Evolutionary conservation across 1,140 invertebrate species (phyloP).

Genomic region (Solen grandis): DNA sequence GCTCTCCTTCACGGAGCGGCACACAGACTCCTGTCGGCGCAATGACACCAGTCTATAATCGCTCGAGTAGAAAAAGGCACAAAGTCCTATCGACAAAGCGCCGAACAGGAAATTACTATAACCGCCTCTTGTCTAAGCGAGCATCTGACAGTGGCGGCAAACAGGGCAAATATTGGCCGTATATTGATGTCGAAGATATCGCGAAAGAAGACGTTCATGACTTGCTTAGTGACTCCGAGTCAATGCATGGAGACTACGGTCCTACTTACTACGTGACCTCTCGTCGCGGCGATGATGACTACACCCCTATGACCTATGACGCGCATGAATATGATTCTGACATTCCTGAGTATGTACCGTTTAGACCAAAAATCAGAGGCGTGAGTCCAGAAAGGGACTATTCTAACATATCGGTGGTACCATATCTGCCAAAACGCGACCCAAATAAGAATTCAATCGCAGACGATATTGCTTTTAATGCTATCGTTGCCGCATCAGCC

Average conservation of each 20-base stretch:
- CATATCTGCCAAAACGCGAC: slow-evolving; percentile 37
- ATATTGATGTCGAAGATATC: slow-evolving; percentile 54
- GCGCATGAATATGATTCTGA: background rate
- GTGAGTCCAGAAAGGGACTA: slow-evolving; percentile 41
- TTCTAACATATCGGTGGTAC: slow-evolving; percentile 45
- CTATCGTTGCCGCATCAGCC: slow-evolving; percentile 59
- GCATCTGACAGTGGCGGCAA: slow-evolving; percentile 7
- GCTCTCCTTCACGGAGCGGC: slow-evolving; percentile 32
- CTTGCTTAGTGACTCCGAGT: slow-evolving; percentile 37
- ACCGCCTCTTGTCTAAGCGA: slow-evolving; percentile 27
- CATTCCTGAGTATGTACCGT: slow-evolving; percentile 57
- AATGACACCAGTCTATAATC: background rate
- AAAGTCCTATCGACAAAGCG: slow-evolving; percentile 42
- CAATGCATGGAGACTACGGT: background rate
- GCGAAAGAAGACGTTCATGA: slow-evolving; percentile 37
- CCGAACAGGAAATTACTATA: slow-evolving; percentile 47
- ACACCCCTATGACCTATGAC: background rate
- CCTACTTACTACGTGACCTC: background rate
- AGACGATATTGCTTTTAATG: slow-evolving; percentile 61
- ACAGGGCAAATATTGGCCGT: slow-evolving; percentile 46
- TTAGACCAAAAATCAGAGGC: slow-evolving; percentile 29
- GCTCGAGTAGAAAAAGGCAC: slow-evolving; percentile 32
- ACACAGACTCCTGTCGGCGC: background rate
- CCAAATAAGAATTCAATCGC: slow-evolving; percentile 26
- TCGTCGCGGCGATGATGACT: background rate